A percentile compares a stretch with the other conserved stretches of the same genome.
These are phyloP conservation scores for Drosophila emarginata DNA, from an alignment of 2,888 invertebrate genomes.

Conservation along the genomic window DNA sequence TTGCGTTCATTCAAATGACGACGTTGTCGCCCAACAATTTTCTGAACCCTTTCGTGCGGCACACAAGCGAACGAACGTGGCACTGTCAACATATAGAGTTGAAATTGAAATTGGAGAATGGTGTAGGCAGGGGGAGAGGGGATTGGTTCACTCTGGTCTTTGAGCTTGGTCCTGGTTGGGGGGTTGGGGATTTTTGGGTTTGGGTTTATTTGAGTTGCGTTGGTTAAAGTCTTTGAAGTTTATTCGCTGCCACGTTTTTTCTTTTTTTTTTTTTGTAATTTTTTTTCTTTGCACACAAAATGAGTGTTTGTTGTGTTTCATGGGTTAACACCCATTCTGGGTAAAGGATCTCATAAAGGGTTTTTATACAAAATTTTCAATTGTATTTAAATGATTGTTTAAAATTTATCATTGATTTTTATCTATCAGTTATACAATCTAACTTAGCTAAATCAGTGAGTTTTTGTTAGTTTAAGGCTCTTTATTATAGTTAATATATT, in stretches of 20 bases:
- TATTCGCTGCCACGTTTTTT: neutral
- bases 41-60: slow-evolving; percentile 64
- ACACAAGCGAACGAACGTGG: slow-evolving; percentile 18
- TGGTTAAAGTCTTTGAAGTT: slow-evolving; percentile 64
- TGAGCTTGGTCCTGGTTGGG: slow-evolving; percentile 29
- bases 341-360: neutral
- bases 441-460: too few species aligned
- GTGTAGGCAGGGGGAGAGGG: neutral
- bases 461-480: too few species aligned
- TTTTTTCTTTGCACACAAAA: slow-evolving; percentile 37
- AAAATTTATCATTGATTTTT: neutral
- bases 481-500: too few species aligned
- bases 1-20: slow-evolving; percentile 63
- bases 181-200: slow-evolving; percentile 40
- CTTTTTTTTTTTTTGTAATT: neutral
- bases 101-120: neutral
- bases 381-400: slow-evolving; percentile 3
- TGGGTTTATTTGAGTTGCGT: slow-evolving; percentile 49
- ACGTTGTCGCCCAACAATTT: slow-evolving; percentile 58
- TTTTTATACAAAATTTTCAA: neutral
- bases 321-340: slow-evolving; percentile 66
- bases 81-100: neutral
- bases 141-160: neutral
- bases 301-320: slow-evolving; percentile 71
- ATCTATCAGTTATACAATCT: too few species aligned